Evolutionary conservation across 2,888 invertebrate genomes (phyloP), one percentile per base, ranked within the genome.

Genomic region (Bugulina stolonifera): DNA sequence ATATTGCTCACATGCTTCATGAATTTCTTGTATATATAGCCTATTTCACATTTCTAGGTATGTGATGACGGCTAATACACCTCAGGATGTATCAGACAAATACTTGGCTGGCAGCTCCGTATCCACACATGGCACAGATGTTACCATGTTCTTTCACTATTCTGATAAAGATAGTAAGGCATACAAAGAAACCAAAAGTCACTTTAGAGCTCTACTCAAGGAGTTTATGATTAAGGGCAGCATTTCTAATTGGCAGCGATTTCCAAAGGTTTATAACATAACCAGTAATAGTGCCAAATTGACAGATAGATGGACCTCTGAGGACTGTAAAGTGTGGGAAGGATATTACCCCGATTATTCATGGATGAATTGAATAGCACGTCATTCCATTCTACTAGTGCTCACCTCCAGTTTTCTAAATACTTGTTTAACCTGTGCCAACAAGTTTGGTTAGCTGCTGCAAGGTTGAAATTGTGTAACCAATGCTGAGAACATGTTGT

Each of bases 351-450:
- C 64, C 32, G 64, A 64, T 32, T 64, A 64, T 32, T 64, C 64
- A 14, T 64, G 64, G 64, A 64, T 64, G 64, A 64, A 64, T 34
- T 64, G 32, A 64, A n/a, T n/a, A n/a, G n/a, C n/a, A n/a, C n/a
- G n/a, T n/a, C n/a, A n/a, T n/a, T n/a, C n/a, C n/a, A n/a, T n/a
- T n/a, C n/a, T n/a, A n/a, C n/a, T n/a, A n/a, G n/a, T n/a, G n/a
- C n/a, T n/a, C n/a, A n/a, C n/a, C n/a, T n/a, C n/a, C n/a, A n/a
- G n/a, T n/a, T n/a, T n/a, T n/a, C n/a, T n/a, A n/a, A n/a, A n/a
- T n/a, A n/a, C n/a, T n/a, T n/a, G n/a, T n/a, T n/a, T n/a, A n/a
- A n/a, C n/a, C n/a, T n/a, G n/a, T n/a, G n/a, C n/a, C n/a, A n/a
- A n/a, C n/a, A n/a, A n/a, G n/a, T n/a, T n/a, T n/a, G n/a, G n/a